Conservation (phyloP, 2,113 vertebrate species). For the Bostrychus sinensis region DNA sequence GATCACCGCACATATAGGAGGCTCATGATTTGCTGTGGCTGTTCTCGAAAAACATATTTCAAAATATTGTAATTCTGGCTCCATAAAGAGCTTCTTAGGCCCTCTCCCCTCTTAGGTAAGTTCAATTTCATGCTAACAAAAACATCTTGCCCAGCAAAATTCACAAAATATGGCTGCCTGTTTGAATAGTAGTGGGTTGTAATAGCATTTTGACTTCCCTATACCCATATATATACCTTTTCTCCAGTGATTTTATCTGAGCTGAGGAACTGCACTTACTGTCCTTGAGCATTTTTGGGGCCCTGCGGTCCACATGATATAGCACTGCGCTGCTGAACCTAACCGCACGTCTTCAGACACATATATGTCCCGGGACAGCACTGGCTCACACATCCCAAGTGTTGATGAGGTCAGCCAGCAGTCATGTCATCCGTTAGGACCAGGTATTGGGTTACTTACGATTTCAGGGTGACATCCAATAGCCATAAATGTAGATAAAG, state of each 20-base stretch:
- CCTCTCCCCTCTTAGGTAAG: too few species aligned
- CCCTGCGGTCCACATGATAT: slow-evolving; percentile 38
- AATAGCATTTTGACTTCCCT: slow-evolving; percentile 29
- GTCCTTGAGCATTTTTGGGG: slow-evolving; percentile 48
- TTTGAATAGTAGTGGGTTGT: slow-evolving; percentile 36
- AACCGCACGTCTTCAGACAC: slow-evolving; percentile 37
- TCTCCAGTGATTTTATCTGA: slow-evolving; percentile 48
- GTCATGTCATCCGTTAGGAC: slow-evolving; percentile 48
- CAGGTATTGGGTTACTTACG: slow-evolving; percentile 56
- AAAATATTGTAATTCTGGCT: too few species aligned
- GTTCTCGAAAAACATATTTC: too few species aligned
- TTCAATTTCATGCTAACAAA: background rate
- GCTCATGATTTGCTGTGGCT: too few species aligned
- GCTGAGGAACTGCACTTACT: slow-evolving; percentile 28
- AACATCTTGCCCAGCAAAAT: background rate
- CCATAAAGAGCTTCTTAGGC: too few species aligned
- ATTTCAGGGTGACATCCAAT: slow-evolving; percentile 54
- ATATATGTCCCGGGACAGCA: slow-evolving; percentile 28
- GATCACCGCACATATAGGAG: too few species aligned
- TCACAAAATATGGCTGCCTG: slow-evolving; percentile 17
- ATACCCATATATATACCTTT: slow-evolving; percentile 20
- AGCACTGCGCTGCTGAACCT: slow-evolving; percentile 44
- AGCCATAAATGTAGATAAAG: slow-evolving; percentile 61
- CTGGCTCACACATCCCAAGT: slow-evolving; percentile 40
- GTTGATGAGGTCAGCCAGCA: slow-evolving; percentile 67